These are phyloP conservation scores for Chloromyia formosa DNA, from an alignment of 2,888 invertebrate species.

Conservation along the genomic window DNA sequence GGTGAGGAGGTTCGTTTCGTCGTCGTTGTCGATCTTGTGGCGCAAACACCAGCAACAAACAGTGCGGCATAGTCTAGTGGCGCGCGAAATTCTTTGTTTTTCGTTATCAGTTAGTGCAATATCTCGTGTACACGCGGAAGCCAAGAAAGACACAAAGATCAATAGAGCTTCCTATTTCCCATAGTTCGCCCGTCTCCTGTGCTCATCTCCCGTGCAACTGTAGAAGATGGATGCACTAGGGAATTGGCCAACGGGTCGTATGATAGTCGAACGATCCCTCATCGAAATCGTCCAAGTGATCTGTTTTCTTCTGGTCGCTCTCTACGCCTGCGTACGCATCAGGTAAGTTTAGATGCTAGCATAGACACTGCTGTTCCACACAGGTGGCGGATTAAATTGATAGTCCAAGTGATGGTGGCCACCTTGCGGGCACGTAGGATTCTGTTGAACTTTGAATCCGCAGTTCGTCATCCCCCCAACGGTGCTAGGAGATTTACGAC, in stretches of 20 bases:
- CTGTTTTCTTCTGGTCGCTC: background rate
- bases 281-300: conserved; percentile 27
- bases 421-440: no score
- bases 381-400: no score
- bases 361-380: no score
- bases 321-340: conserved; percentile 22
- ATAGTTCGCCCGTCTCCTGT: background rate
- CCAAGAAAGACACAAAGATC: background rate
- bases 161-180: no score
- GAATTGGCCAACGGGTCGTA: background rate
- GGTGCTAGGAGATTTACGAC: no score
- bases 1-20: background rate
- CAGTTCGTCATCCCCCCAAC: no score
- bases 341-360: conserved; percentile 3
- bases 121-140: background rate
- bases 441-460: no score
- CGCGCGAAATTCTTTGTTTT: background rate
- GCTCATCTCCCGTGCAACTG: background rate
- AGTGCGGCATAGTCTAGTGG: background rate
- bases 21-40: no score
- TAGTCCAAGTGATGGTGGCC: no score
- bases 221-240: conserved; percentile 21
- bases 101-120: conserved; percentile 2
- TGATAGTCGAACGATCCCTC: conserved; percentile 8
- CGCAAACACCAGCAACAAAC: no score